Evolutionary conservation across 2,113 vertebrate genomes (phyloP).

Genomic region (Pholis gunnellus): DNA sequence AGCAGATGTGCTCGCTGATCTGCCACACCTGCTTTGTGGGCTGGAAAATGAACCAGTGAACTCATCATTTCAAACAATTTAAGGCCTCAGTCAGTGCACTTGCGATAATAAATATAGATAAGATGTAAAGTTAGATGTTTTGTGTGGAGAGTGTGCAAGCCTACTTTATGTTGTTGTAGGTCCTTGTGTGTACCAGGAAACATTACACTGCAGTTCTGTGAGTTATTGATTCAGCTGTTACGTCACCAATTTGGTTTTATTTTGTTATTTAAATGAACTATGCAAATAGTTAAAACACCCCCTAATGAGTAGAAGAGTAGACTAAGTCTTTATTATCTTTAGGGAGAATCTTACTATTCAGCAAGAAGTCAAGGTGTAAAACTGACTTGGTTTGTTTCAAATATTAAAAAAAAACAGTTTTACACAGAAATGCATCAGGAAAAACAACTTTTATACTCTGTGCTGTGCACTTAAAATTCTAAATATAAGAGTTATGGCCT

Average conservation of each 20-base stretch:
- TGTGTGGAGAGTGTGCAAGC: not conserved
- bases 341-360: not conserved
- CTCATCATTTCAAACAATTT: slow-evolving; percentile 18
- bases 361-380: slow-evolving; percentile 6
- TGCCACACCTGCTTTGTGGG: slow-evolving; percentile 62
- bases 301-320: not conserved
- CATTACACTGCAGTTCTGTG: not conserved
- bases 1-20: slow-evolving; percentile 61
- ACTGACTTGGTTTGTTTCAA: not conserved
- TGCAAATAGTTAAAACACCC: slow-evolving; percentile 15
- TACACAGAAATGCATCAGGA: not conserved
- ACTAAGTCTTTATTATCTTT: slow-evolving; percentile 18
- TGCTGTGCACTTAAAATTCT: not conserved
- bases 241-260: slow-evolving; percentile 13
- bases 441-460: not conserved
- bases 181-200: not conserved
- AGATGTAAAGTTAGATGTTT: not conserved
- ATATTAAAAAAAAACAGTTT: not conserved
- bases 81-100: not conserved
- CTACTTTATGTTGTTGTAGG: not conserved
- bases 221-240: slow-evolving; percentile 15
- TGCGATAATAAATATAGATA: not conserved
- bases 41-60: slow-evolving; percentile 60
- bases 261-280: slow-evolving; percentile 20
- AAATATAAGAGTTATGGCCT: not conserved